A percentile compares a stretch with the other conserved stretches of the same genome.
These are phyloP conservation scores for Nematolebias whitei DNA, from an alignment of 2,113 vertebrate genomes.

Conservation along the genomic window DNA sequence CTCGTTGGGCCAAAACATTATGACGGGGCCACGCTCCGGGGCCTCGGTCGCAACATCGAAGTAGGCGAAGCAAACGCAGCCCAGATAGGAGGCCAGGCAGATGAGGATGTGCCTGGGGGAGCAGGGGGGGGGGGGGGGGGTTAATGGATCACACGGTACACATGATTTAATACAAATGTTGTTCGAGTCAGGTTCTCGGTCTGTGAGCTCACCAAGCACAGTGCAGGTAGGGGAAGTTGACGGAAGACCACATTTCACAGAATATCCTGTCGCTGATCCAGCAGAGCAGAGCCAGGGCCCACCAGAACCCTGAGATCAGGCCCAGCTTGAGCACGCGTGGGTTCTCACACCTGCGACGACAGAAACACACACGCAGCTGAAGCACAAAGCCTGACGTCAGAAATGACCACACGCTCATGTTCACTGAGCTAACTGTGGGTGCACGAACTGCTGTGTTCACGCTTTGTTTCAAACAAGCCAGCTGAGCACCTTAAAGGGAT, in stretches of 20 bases:
- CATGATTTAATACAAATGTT: too few species aligned
- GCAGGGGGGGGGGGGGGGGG: slow-evolving; percentile 6
- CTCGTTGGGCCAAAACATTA: slow-evolving; percentile 98
- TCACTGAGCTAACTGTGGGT: too few species aligned
- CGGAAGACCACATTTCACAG: slow-evolving; percentile 94
- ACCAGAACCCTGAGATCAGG: slow-evolving; percentile 94
- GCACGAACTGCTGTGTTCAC: background rate
- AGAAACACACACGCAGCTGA: slow-evolving; percentile 2
- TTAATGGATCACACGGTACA: too few species aligned
- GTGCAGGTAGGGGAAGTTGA: slow-evolving; percentile 97
- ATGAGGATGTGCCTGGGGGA: slow-evolving; percentile 93
- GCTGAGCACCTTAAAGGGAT: too few species aligned
- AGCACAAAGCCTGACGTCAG: too few species aligned
- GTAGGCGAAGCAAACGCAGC: slow-evolving; percentile 97
- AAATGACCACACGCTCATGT: too few species aligned
- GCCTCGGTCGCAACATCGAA: slow-evolving; percentile 94
- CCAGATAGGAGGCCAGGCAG: slow-evolving; percentile 94
- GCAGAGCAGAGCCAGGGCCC: slow-evolving; percentile 92
- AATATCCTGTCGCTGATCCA: slow-evolving; percentile 96
- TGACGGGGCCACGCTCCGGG: slow-evolving; percentile 93
- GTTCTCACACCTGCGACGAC: slow-evolving; percentile 89
- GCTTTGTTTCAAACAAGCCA: background rate
- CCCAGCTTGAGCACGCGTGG: slow-evolving; percentile 95
- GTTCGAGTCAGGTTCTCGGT: background rate
- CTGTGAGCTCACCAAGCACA: slow-evolving; percentile 89